Percentiles rank a stretch among this genome's conserved stretches.
phyloP scores from a whole-genome alignment of 2,113 vertebrate genomes.

The Meleagris gallopavo region DNA sequence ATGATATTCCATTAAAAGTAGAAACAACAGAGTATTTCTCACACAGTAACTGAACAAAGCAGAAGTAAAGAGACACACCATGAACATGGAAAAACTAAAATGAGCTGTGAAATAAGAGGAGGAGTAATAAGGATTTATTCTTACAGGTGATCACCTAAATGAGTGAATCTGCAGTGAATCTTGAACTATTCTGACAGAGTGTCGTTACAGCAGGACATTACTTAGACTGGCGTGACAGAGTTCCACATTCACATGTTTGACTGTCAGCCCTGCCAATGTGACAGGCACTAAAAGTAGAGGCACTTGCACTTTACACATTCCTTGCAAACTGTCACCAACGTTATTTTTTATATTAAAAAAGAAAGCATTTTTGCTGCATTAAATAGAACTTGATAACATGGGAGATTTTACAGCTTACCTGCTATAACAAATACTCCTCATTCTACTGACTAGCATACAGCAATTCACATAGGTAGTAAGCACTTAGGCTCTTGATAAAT shows the following conservation, averaged over 20 bases:
- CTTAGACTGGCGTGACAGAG: not conserved
- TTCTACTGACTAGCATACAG: not conserved
- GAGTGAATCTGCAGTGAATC: not conserved
- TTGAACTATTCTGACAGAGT: not conserved
- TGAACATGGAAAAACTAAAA: not conserved
- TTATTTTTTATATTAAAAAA: not conserved
- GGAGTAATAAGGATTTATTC: not conserved
- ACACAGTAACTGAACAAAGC: not conserved
- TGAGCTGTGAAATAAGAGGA: not conserved
- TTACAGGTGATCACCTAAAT: not conserved
- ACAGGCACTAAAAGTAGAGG: not conserved
- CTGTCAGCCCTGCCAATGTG: not conserved
- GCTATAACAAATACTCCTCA: not conserved
- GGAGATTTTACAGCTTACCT: not conserved
- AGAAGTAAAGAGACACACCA: not conserved
- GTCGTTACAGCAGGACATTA: not conserved
- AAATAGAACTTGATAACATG: not conserved
- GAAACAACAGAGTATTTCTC: not conserved
- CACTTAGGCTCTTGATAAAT: not conserved
- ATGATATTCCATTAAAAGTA: not conserved
- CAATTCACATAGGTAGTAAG: not conserved
- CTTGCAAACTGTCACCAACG: not conserved
- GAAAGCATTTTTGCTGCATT: not conserved
- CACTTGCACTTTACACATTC: not conserved
- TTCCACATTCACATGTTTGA: not conserved